phyloP scores from a whole-genome alignment of 2,113 vertebrate species.

The Cepphus grylle region DNA sequence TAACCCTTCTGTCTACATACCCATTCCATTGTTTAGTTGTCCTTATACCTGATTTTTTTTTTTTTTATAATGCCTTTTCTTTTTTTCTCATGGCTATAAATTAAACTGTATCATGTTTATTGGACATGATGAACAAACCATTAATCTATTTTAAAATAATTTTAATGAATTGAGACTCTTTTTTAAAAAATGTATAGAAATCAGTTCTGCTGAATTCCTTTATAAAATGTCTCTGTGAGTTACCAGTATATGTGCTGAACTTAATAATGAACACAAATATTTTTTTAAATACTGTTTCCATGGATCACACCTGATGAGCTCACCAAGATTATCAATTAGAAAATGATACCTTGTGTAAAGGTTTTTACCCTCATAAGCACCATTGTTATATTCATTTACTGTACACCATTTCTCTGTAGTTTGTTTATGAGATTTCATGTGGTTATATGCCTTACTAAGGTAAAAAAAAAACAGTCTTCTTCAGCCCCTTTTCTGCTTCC shows the following conservation, averaged over 20 bases:
- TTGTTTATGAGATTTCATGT: neutral
- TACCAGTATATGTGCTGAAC: neutral
- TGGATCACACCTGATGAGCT: neutral
- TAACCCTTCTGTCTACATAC: neutral
- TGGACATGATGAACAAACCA: neutral
- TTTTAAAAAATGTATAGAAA: neutral
- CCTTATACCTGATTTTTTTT: neutral
- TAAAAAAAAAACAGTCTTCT: neutral
- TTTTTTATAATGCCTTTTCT: neutral
- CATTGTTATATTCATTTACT: neutral
- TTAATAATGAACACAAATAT: neutral
- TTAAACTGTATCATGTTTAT: neutral
- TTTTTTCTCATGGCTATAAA: neutral
- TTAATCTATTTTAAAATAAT: neutral
- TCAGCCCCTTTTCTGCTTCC: neutral
- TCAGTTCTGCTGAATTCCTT: neutral
- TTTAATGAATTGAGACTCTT: neutral
- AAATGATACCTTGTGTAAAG: neutral
- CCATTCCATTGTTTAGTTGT: neutral
- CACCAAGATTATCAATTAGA: neutral
- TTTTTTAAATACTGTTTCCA: neutral
- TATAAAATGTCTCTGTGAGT: neutral
- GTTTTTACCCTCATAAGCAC: rapidly evolving
- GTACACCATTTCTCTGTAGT: neutral
- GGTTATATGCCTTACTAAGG: neutral